Conservation (phyloP, 1,140 invertebrate species). For the Phthorimaea operculella region DNA sequence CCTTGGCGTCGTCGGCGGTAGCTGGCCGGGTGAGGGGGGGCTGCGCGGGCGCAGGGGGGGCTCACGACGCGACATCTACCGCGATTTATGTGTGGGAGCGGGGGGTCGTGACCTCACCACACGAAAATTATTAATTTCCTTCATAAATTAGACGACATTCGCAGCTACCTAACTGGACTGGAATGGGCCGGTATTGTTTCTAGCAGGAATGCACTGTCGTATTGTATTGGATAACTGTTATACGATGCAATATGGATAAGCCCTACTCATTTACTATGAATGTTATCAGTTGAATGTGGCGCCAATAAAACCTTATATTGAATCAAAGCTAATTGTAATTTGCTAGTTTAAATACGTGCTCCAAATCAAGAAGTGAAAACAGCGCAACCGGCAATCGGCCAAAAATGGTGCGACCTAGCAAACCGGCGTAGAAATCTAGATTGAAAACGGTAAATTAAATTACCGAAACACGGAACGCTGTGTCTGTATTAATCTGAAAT, state of each 20-base stretch:
- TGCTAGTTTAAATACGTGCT: too few species aligned
- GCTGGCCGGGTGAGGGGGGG: neutral
- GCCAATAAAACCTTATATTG: too few species aligned
- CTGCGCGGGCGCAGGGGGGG: constrained; percentile 16
- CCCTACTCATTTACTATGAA: too few species aligned
- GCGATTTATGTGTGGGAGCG: constrained; percentile 41
- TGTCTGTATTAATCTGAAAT: constrained; percentile 26
- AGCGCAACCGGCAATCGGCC: too few species aligned
- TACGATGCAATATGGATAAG: too few species aligned
- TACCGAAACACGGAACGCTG: constrained; percentile 21
- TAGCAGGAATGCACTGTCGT: neutral
- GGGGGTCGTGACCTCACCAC: constrained; percentile 26
- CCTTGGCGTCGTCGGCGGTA: constrained; percentile 4
- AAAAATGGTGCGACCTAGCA: too few species aligned
- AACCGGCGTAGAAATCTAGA: constrained; percentile 16
- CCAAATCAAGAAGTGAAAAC: too few species aligned
- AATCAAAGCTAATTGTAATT: too few species aligned
- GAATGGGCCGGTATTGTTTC: neutral
- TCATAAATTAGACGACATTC: constrained; percentile 13
- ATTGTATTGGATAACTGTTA: too few species aligned
- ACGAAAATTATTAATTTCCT: constrained; percentile 36
- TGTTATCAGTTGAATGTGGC: too few species aligned
- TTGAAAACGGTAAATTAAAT: constrained; percentile 55
- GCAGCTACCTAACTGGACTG: neutral
- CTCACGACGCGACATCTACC: constrained; percentile 34